Percentiles rank a stretch among this genome's conserved stretches.
Conservation (phyloP, 2,113 vertebrate genomes). For the Brachyhypopomus occidentalis region DNA sequence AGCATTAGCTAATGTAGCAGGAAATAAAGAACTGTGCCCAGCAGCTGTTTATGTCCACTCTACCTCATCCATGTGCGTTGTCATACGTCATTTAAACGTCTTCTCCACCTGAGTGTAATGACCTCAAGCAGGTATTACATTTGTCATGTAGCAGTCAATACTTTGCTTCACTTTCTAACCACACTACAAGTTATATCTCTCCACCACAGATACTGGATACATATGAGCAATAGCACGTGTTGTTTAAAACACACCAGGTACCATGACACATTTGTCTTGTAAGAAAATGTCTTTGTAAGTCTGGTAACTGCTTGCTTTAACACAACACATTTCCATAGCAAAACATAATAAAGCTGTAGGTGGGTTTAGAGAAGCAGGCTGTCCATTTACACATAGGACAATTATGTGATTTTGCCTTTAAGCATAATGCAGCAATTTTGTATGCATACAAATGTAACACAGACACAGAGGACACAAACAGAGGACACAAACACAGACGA, state of each 20-base stretch:
- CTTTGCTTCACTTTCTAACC: not conserved
- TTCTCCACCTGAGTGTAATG: not conserved
- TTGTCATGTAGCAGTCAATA: not conserved
- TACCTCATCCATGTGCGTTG: slow-evolving; percentile 25
- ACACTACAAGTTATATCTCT: not conserved
- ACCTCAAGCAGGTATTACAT: not conserved
- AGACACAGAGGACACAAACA: too few species aligned
- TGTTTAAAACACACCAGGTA: too few species aligned
- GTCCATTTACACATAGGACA: not conserved
- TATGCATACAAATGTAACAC: too few species aligned
- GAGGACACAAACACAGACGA: too few species aligned
- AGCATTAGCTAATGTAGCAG: slow-evolving; percentile 46
- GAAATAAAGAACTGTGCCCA: not conserved
- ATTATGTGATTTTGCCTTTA: not conserved
- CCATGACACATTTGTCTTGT: too few species aligned
- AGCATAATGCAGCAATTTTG: not conserved
- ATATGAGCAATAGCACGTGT: not conserved
- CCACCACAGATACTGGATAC: not conserved
- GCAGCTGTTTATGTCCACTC: slow-evolving; percentile 16
- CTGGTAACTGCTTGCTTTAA: not conserved
- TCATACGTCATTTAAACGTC: slow-evolving; percentile 2
- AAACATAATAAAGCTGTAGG: not conserved
- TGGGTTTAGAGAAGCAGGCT: not conserved
- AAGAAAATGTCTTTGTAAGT: too few species aligned
- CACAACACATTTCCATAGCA: not conserved